These are phyloP conservation scores for Chymomyza amoena DNA, from an alignment of 2,888 invertebrate genomes.

Conservation along the genomic window DNA sequence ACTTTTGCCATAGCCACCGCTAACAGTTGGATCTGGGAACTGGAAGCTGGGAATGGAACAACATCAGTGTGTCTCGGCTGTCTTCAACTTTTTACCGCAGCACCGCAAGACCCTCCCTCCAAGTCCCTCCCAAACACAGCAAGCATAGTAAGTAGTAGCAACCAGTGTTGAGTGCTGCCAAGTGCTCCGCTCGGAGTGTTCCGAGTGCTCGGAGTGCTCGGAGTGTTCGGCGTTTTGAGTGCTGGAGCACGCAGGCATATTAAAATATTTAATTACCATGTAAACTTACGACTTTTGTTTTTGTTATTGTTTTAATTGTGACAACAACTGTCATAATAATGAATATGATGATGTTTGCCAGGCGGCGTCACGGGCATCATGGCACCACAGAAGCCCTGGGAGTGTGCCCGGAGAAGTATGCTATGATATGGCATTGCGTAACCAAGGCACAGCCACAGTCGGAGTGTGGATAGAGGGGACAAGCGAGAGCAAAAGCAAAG, in stretches of 20 bases:
- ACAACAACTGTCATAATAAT: conserved; percentile 74
- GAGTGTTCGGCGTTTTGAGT: neutral
- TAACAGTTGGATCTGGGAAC: neutral
- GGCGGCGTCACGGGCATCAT: conserved; percentile 14
- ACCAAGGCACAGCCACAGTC: neutral
- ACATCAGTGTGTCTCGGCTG: conserved; percentile 1
- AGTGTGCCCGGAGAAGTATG: conserved; percentile 37
- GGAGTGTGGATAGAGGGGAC: neutral
- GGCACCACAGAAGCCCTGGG: neutral
- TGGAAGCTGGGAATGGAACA: neutral
- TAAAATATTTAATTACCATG: conserved; percentile 76
- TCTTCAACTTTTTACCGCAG: conserved; percentile 41
- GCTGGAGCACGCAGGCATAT: conserved; percentile 57
- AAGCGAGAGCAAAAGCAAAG: conserved; percentile 1
- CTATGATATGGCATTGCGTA: conserved; percentile 38
- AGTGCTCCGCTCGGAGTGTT: neutral
- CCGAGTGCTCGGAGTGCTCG: neutral
- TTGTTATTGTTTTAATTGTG: conserved; percentile 73
- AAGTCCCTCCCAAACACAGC: neutral
- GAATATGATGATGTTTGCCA: conserved; percentile 69
- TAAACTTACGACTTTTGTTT: conserved; percentile 73
- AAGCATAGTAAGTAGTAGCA: neutral
- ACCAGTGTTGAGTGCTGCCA: neutral
- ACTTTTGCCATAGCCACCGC: conserved; percentile 12
- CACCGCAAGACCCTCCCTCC: conserved; percentile 27